Base-by-base conservation (phyloP, 1,140 invertebrate genomes). In the Dinoponera quadriceps region DNA sequence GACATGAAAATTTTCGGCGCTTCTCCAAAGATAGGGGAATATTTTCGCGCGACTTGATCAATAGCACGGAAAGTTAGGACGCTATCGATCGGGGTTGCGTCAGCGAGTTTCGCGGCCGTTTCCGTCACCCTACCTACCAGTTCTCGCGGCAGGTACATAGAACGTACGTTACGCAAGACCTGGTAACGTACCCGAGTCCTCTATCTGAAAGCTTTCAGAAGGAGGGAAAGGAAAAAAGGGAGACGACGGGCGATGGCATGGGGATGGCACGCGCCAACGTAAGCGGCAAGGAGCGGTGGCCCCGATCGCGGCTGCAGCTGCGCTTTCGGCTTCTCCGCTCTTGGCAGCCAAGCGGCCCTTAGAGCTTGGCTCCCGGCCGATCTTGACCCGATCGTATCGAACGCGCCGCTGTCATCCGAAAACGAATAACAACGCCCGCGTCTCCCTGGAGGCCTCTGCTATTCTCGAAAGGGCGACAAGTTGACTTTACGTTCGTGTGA, bases 221-320 rank as follows among this genome's bases (percentile, higher is more conserved):
- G 78, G 55, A 85, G 78, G 83, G 83, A 77, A 82, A 85, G 73
- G 78, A 87, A 87, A 85, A 78, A 74, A 87, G 85, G 87, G 81
- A 90, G 82, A 49, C 62, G 82, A 74, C 85, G 71, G 83, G 63
- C 38, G 38, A 44, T 63, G 75, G 77, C 77, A 89, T 82, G 88
- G 90, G 89, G 91, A 92, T 91, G 92, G 92, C 92, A 93, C 92
- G 92, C 91, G 92, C 92, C 91, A 91, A 90, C 87, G 49, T 54
- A 69, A 83, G 65, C 82, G 81, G 68, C 81, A 85, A 84, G 75
- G 84, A 83, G 85, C 71, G 72, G 86, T 81, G 83, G 86, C 87
- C 80, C 63, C 72, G 84, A 86, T 87, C 85, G n/a, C n/a, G 73
- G 72, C 66, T 81, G 88, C 88, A 88, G 88, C 88, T 89, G 87